Base-by-base conservation (phyloP, 2,888 invertebrate species). In the Hyalella azteca region DNA sequence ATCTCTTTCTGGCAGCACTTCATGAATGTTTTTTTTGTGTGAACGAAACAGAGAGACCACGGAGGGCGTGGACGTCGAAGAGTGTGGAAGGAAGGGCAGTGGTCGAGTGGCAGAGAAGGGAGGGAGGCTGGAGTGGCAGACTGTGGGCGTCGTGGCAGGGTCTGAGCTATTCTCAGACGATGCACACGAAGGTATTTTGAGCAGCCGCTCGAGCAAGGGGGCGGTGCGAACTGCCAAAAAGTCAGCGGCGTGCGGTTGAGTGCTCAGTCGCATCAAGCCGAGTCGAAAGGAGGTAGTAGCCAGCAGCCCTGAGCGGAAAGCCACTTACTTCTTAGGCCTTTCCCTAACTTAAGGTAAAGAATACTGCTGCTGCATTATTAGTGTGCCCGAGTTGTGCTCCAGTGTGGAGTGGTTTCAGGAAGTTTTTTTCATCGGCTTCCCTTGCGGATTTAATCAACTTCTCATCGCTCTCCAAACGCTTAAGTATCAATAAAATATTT, bases 191-290 rank as follows among this genome's bases (percentile, higher is more conserved):
- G 66, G 66, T 66, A 66, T 66, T 66, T 66, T 66, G 66, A 19
- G 66, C 66, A 66, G 36, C 36, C 19, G 66, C 66, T 66, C 32
- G 75, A 75, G 36, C 32, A 75, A 75, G 75, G 75, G 75, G 75
- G 75, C 75, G 75, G 75, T 75, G 26, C 45, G 75, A 75, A 41
- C 40, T 75, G 75, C 75, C 75, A 75, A 75, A 75, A 75, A 75
- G 75, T 75, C 26, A 13, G 41, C n/a, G 75, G 41, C 26, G 41
- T 29, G 22, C 40, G 45, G 45, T n/a, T 75, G 41, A 45, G 22
- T 45, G 75, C 75, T 75, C 75, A 75, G 75, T 75, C 75, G 75
- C 75, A 45, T 75, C 75, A 75, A 75, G 75, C 75, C 75, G 75
- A 75, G 75, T 75, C 45, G 75, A 75, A 75, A 40, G 75, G 75